A percentile compares a stretch with the other conserved stretches of the same genome.
Evolutionary conservation across 2,888 invertebrate species (phyloP).

Genomic region (Nemapogon koenigi): DNA sequence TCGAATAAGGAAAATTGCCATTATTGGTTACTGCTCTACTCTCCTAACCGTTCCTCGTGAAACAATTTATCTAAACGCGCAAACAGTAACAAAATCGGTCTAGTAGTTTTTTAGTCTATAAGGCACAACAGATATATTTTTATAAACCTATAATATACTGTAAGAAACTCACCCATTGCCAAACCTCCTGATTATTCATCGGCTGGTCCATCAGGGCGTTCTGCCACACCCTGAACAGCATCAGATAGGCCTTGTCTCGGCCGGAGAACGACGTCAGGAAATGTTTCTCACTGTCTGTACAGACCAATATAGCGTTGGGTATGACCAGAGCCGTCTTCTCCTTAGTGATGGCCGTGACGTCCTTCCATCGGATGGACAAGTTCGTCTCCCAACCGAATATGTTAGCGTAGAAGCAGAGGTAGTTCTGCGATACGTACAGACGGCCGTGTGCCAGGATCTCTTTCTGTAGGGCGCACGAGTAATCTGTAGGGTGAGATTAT

Average conservation of each 20-base stretch:
- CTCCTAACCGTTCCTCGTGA: no score
- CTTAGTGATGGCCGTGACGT: constrained; percentile 92
- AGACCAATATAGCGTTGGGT: constrained; percentile 93
- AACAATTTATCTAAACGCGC: no score
- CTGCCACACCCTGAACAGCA: constrained; percentile 96
- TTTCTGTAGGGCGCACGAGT: constrained; percentile 95
- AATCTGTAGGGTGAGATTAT: constrained; percentile 79
- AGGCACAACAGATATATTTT: no score
- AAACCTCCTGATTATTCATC: constrained; percentile 81
- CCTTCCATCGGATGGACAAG: constrained; percentile 85
- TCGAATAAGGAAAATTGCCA: no score
- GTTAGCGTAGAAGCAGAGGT: constrained; percentile 96
- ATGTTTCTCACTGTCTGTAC: constrained; percentile 82
- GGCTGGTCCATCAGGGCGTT: constrained; percentile 92
- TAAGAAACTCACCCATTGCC: constrained; percentile 76
- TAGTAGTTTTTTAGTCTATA: no score
- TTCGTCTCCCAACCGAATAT: constrained; percentile 97
- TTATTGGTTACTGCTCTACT: no score
- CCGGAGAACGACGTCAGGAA: constrained; percentile 95
- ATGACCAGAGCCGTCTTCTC: constrained; percentile 87
- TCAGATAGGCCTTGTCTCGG: constrained; percentile 92
- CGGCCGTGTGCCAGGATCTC: constrained; percentile 96
- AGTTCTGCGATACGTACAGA: constrained; percentile 93
- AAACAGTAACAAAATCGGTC: no score
- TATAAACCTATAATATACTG: no score